Evolutionary conservation across 2,888 invertebrate genomes (phyloP).

Genomic region (Rotaria macrura): DNA sequence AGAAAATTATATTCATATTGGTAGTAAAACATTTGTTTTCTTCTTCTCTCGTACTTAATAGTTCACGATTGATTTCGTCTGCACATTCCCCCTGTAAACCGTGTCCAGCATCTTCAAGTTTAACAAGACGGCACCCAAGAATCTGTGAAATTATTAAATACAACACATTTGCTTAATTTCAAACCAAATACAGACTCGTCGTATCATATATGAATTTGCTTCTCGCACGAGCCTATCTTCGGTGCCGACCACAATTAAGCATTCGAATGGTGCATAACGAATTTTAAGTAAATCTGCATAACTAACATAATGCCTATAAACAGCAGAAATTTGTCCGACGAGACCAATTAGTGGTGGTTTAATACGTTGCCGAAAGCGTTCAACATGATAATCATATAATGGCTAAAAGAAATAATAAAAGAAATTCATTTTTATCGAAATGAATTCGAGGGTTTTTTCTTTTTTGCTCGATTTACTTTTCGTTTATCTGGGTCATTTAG

Average conservation of each 20-base stretch:
- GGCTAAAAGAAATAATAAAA: background rate
- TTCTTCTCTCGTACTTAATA: background rate
- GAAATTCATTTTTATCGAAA: background rate
- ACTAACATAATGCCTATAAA: background rate
- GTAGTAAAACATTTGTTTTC: background rate
- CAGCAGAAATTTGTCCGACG: background rate
- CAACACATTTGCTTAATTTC: background rate
- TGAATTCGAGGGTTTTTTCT: no score
- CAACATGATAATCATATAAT: background rate
- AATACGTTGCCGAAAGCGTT: background rate
- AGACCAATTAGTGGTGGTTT: background rate
- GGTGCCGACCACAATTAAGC: background rate
- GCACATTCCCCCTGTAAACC: background rate
- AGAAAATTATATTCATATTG: background rate
- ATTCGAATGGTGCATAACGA: background rate
- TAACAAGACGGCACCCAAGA: background rate
- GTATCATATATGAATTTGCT: background rate
- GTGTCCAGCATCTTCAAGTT: constrained; percentile 3
- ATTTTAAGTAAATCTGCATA: constrained; percentile 18
- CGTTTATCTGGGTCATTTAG: background rate
- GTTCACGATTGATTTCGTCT: background rate
- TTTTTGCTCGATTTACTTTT: background rate
- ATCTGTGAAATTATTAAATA: background rate
- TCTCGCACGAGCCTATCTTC: constrained; percentile 13
- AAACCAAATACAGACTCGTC: background rate